These are phyloP conservation scores for Artibeus jamaicensis DNA, from an alignment of 2,797 vertebrate genomes.

Conservation along the genomic window DNA sequence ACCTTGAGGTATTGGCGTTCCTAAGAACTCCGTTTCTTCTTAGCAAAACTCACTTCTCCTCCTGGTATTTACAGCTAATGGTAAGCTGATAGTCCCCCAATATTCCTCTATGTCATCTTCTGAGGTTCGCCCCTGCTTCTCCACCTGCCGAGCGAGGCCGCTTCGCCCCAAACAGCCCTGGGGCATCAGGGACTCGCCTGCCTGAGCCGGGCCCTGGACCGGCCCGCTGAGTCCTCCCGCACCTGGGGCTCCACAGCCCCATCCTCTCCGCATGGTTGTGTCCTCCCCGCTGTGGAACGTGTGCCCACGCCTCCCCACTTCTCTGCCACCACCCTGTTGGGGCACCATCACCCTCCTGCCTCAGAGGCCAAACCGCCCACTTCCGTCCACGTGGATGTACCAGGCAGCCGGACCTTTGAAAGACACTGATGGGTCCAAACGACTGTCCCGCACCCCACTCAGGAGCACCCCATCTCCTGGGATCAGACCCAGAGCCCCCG, in stretches of 20 bases:
- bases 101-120: rapidly evolving
- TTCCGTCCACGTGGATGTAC: rapidly evolving
- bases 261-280: rapidly evolving
- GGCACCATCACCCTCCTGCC: rapidly evolving
- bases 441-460: background rate
- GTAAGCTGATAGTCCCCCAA: rapidly evolving
- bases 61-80: no score
- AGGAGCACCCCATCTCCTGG: rapidly evolving
- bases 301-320: rapidly evolving
- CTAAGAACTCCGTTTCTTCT: background rate
- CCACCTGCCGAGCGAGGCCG: rapidly evolving
- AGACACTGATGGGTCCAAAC: background rate
- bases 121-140: background rate
- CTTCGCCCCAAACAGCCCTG: no score
- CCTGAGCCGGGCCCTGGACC: background rate
- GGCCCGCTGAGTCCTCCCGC: rapidly evolving
- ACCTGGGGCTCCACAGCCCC: rapidly evolving
- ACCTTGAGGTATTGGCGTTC: rapidly evolving
- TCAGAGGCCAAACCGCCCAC: background rate
- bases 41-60: rapidly evolving
- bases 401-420: background rate
- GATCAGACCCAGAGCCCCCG: no score
- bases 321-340: rapidly evolving
- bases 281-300: rapidly evolving
- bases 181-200: rapidly evolving